Evolutionary conservation across 2,113 vertebrate species (phyloP).

Genomic region (Elephantulus edwardii): DNA sequence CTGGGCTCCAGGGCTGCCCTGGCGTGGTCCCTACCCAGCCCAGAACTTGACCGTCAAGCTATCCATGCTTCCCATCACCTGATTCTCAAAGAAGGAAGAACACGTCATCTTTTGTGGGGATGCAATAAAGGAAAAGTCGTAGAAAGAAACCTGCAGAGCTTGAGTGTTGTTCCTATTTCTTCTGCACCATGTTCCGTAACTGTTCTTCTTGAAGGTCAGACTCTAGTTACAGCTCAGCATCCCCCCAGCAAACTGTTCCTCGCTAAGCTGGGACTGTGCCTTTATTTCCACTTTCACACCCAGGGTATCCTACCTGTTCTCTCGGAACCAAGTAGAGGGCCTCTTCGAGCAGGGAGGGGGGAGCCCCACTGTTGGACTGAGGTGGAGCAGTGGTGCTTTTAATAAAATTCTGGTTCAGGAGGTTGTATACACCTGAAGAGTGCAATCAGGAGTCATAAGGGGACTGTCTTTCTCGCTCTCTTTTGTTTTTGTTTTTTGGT

Average conservation of each 20-base stretch:
- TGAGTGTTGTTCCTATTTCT: too few relatives aligned
- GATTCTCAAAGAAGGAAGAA: neutral
- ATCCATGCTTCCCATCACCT: neutral
- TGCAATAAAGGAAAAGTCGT: neutral
- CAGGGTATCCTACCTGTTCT: neutral
- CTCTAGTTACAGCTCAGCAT: neutral
- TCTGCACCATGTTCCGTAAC: neutral
- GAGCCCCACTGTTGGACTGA: neutral
- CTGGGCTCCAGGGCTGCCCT: neutral
- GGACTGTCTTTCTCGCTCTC: too few relatives aligned
- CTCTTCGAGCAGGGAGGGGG: neutral
- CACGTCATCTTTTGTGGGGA: neutral
- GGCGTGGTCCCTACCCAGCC: neutral
- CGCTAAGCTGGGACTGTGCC: neutral
- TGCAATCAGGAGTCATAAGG: neutral
- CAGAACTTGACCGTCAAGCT: neutral
- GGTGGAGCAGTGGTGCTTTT: rapidly evolving
- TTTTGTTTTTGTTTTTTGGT: too few relatives aligned
- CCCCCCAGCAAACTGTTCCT: neutral
- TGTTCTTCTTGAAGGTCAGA: neutral
- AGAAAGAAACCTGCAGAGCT: neutral
- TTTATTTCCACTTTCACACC: neutral
- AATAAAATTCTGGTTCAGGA: neutral
- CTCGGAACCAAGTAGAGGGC: neutral
- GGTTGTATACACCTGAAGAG: neutral